Evolutionary conservation across 1,140 invertebrate genomes (phyloP).

Genomic region (Idris sp.): DNA sequence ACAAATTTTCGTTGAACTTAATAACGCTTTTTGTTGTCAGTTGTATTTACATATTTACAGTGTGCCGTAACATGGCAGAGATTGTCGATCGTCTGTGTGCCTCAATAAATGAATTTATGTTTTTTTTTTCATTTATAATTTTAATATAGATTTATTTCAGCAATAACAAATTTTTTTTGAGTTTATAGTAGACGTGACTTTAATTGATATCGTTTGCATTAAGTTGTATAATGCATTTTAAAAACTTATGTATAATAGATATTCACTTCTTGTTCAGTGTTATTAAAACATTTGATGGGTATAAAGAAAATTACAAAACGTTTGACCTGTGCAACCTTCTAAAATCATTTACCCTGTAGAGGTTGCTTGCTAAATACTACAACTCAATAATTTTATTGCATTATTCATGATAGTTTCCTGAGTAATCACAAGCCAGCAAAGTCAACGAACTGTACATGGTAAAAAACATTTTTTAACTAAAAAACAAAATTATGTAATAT

Average conservation of each 20-base stretch:
- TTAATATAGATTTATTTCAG: constrained; percentile 1
- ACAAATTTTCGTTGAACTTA: constrained; percentile 60
- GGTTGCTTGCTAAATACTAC: constrained; percentile 34
- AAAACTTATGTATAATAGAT: constrained; percentile 2
- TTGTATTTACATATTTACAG: constrained; percentile 64
- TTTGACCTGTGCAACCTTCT: constrained; percentile 47
- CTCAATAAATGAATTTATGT: constrained; percentile 38
- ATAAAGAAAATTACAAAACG: constrained; percentile 19
- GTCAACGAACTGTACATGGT: constrained; percentile 34
- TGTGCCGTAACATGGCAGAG: constrained; percentile 42
- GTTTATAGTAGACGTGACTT: constrained; percentile 4
- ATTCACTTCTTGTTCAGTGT: constrained; percentile 4
- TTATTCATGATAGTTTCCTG: constrained; percentile 46
- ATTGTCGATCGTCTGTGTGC: constrained; percentile 55
- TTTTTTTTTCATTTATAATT: constrained; percentile 26
- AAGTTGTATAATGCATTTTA: constrained; percentile 1
- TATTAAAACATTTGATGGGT: constrained; percentile 23
- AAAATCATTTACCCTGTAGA: constrained; percentile 54
- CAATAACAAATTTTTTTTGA: constrained; percentile 23
- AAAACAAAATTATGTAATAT: no score
- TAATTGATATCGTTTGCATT: constrained; percentile 15
- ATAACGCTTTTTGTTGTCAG: constrained; percentile 41
- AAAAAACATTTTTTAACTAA: no score
- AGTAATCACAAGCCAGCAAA: constrained; percentile 52
- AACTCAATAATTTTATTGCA: constrained; percentile 21